Conservation (phyloP, 2,113 vertebrate genomes). For the Nicator chloris region DNA sequence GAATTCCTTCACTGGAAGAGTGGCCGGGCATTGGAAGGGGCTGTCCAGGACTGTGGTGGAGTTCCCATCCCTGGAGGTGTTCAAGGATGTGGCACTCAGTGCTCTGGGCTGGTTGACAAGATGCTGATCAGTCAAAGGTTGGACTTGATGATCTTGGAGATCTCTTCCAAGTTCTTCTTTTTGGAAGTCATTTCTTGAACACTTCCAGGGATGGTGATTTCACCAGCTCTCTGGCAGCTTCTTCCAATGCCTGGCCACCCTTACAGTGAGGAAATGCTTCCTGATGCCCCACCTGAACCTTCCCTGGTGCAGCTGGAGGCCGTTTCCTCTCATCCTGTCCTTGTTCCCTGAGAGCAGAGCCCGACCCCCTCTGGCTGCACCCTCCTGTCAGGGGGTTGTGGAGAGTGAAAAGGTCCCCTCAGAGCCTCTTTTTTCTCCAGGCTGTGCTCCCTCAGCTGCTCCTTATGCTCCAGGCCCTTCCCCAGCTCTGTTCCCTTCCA, state of each 20-base stretch:
- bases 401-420: neutral
- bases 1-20: neutral
- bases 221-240: neutral
- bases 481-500: neutral
- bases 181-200: neutral
- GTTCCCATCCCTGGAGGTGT: neutral
- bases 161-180: neutral
- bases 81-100: neutral
- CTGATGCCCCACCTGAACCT: neutral
- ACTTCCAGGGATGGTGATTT: neutral
- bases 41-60: neutral
- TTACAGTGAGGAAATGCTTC: neutral
- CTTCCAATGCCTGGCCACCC: neutral
- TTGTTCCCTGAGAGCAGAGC: neutral
- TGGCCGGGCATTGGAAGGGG: neutral
- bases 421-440: neutral
- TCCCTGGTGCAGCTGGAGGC: rapidly evolving
- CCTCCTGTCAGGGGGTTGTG: neutral
- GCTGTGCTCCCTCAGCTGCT: neutral
- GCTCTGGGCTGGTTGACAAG: neutral
- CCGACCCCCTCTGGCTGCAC: rapidly evolving
- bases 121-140: neutral
- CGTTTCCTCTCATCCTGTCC: rapidly evolving
- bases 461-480: neutral
- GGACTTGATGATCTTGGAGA: neutral